Evolutionary conservation across 1,140 invertebrate species (phyloP).

Genomic region (Nasonia vitripennis): DNA sequence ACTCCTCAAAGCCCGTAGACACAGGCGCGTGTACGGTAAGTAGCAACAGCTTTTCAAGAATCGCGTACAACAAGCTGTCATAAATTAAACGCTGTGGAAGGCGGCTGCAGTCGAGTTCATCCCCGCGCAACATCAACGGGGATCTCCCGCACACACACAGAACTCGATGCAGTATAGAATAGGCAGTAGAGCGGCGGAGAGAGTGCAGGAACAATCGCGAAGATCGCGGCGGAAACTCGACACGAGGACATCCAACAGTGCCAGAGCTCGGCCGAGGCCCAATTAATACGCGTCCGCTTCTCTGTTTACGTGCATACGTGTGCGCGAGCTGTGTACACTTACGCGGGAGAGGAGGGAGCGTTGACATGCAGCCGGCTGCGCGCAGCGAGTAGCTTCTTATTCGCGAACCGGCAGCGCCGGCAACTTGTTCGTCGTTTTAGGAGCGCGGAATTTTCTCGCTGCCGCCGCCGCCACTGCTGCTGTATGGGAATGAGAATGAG

Average conservation of each 20-base stretch:
- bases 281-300: conserved; percentile 70
- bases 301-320: conserved; percentile 29
- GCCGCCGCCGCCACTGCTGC: no score
- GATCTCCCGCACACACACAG: not conserved
- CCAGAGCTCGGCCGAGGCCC: conserved; percentile 64
- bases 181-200: not conserved
- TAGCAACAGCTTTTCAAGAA: conserved; percentile 24
- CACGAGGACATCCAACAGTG: conserved; percentile 71
- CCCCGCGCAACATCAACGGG: not conserved
- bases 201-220: conserved; percentile 54
- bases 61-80: conserved; percentile 30
- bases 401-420: not conserved
- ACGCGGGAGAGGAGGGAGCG: not conserved
- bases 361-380: conserved; percentile 1
- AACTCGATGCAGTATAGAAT: conserved; percentile 5
- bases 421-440: conserved; percentile 9
- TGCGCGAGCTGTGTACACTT: not conserved
- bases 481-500: not conserved
- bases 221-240: conserved; percentile 69
- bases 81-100: conserved; percentile 42
- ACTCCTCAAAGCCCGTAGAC: not conserved
- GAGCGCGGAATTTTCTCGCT: not conserved
- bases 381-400: not conserved
- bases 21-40: not conserved
- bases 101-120: not conserved